phyloP scores from a whole-genome alignment of 2,797 vertebrate genomes.

The Telmatherina bonti region DNA sequence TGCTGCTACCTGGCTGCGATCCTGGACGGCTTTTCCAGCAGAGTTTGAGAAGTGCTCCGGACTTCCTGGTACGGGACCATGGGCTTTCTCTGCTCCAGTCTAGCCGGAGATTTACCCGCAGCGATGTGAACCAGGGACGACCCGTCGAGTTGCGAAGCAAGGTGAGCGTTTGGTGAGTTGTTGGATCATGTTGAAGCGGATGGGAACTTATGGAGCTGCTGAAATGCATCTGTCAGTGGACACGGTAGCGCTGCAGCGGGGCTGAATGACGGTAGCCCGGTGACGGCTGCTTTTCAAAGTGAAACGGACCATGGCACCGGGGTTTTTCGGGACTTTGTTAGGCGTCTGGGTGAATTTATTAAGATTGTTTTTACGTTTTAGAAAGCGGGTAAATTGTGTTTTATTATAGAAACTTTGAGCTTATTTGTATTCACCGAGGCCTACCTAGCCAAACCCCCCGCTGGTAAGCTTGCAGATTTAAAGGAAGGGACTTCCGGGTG shows the following conservation, averaged over 20 bases:
- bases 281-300: slow-evolving; percentile 49
- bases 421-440: slow-evolving; percentile 81
- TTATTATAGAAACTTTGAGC: slow-evolving; percentile 76
- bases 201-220: slow-evolving; percentile 56
- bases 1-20: slow-evolving; percentile 77
- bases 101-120: slow-evolving; percentile 35
- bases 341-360: not conserved
- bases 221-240: slow-evolving; percentile 56
- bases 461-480: slow-evolving; percentile 6
- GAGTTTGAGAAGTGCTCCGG: slow-evolving; percentile 73
- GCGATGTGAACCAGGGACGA: slow-evolving; percentile 55
- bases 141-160: slow-evolving; percentile 60
- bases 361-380: not conserved
- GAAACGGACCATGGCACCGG: slow-evolving; percentile 5
- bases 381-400: slow-evolving; percentile 14
- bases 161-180: slow-evolving; percentile 63
- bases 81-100: slow-evolving; percentile 54
- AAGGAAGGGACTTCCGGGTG: slow-evolving; percentile 31
- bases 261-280: slow-evolving; percentile 64
- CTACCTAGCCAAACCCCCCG: slow-evolving; percentile 75
- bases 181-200: slow-evolving; percentile 1
- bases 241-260: slow-evolving; percentile 45
- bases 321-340: not conserved
- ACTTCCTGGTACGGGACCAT: slow-evolving; percentile 84
- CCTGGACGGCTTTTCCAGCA: slow-evolving; percentile 64